A percentile compares a stretch with the other conserved stretches of the same genome.
Evolutionary conservation across 2,888 invertebrate genomes (phyloP).

Genomic region (Pseudolycoriella hygida): DNA sequence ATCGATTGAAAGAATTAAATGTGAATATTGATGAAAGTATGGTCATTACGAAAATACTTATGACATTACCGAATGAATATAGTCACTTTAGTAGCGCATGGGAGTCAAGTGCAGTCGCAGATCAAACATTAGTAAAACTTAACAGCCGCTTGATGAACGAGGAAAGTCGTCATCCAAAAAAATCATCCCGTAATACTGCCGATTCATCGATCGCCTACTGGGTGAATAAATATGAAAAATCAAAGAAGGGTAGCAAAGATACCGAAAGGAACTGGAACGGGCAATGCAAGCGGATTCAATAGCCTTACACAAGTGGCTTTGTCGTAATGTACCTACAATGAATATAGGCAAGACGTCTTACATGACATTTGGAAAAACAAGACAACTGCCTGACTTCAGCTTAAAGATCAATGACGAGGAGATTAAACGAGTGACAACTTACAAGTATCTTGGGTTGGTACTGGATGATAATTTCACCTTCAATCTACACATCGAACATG

Average conservation of each 20-base stretch:
- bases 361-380: no score
- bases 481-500: no score
- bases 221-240: background rate
- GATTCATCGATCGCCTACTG: background rate
- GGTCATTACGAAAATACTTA: conserved; percentile 12
- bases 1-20: conserved; percentile 7
- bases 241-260: no score
- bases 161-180: conserved; percentile 12
- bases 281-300: no score
- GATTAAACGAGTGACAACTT: no score
- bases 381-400: no score
- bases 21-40: conserved; percentile 7
- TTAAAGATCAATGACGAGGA: no score
- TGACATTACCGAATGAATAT: conserved; percentile 12
- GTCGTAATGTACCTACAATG: no score
- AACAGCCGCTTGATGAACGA: conserved; percentile 11
- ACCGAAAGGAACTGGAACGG: background rate
- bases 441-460: no score
- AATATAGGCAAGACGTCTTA: no score
- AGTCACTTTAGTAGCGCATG: conserved; percentile 20
- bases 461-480: no score
- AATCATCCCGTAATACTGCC: conserved; percentile 3
- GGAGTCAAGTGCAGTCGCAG: conserved; percentile 12
- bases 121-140: conserved; percentile 12
- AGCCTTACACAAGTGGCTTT: no score